phyloP scores from a whole-genome alignment of 2,797 vertebrate genomes.

The Gymnoscopelus microlampas region DNA sequence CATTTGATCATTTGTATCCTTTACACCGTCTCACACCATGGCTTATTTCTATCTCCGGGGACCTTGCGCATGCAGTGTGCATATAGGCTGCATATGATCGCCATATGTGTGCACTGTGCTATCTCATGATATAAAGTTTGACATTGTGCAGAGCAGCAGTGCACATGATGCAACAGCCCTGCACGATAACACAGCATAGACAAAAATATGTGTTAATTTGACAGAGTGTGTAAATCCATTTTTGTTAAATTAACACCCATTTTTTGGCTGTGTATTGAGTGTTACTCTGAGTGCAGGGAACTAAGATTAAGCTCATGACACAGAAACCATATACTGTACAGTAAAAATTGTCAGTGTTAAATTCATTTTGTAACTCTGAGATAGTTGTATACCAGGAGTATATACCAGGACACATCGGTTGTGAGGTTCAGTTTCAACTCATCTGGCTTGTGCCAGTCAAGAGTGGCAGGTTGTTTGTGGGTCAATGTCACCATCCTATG shows the following conservation, averaged over 20 bases:
- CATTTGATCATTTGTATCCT: background rate
- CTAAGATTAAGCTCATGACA: background rate
- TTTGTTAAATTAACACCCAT: too few relatives aligned
- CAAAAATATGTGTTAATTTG: too few relatives aligned
- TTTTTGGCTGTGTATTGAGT: too few relatives aligned
- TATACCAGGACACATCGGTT: background rate
- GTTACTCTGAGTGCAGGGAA: background rate
- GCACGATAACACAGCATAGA: slow-evolving; percentile 11
- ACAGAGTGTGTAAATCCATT: too few relatives aligned
- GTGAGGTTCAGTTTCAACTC: background rate
- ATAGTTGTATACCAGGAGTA: background rate
- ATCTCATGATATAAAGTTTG: slow-evolving; percentile 28
- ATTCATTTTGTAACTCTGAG: too few relatives aligned
- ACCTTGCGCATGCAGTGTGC: slow-evolving; percentile 34
- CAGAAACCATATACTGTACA: background rate
- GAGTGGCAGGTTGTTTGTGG: background rate
- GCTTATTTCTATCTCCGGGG: slow-evolving; percentile 55
- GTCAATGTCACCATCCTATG: background rate
- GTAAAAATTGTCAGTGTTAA: too few relatives aligned
- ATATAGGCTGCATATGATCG: slow-evolving; percentile 46
- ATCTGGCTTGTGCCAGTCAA: background rate
- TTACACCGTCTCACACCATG: slow-evolving; percentile 33
- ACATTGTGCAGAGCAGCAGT: slow-evolving; percentile 33
- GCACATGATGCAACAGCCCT: slow-evolving; percentile 23
- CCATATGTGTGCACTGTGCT: slow-evolving; percentile 37